phyloP scores from a whole-genome alignment of 2,888 invertebrate species.

The Phengaris alcon region DNA sequence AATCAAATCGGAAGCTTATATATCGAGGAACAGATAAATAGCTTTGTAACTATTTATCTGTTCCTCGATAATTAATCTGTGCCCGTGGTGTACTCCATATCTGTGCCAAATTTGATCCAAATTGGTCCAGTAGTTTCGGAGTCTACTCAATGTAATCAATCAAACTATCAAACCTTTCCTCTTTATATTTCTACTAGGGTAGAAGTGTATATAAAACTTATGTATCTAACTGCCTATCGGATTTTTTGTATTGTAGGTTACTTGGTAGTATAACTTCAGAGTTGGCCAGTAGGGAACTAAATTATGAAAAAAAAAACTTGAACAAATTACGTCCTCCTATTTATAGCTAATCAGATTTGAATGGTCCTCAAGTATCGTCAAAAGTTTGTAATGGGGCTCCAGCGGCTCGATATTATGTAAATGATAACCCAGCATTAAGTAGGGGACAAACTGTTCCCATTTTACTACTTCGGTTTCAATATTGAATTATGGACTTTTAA shows the following conservation, averaged over 20 bases:
- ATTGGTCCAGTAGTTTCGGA: too few relatives aligned
- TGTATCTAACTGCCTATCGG: not conserved
- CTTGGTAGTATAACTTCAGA: not conserved
- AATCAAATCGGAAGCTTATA: too few relatives aligned
- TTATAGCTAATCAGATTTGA: constrained; percentile 71
- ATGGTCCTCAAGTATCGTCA: constrained; percentile 65
- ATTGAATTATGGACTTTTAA: constrained; percentile 28
- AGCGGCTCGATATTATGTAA: constrained; percentile 70
- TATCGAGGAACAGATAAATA: too few relatives aligned
- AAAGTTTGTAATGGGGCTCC: constrained; percentile 62
- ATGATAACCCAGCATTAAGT: constrained; percentile 64
- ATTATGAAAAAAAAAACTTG: constrained; percentile 32
- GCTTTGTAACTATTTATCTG: too few relatives aligned
- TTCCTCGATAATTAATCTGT: too few relatives aligned
- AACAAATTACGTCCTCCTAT: constrained; percentile 58
- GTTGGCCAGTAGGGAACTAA: constrained; percentile 1
- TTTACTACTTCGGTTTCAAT: constrained; percentile 52
- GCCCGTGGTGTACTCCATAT: too few relatives aligned
- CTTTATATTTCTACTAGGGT: too few relatives aligned
- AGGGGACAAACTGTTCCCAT: constrained; percentile 61
- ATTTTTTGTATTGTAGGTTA: not conserved
- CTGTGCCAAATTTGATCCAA: too few relatives aligned
- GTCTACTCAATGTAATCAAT: too few relatives aligned
- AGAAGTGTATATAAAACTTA: too few relatives aligned
- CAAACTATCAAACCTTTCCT: too few relatives aligned